phyloP scores from a whole-genome alignment of 1,140 invertebrate species.

The Drosophila takahashii region DNA sequence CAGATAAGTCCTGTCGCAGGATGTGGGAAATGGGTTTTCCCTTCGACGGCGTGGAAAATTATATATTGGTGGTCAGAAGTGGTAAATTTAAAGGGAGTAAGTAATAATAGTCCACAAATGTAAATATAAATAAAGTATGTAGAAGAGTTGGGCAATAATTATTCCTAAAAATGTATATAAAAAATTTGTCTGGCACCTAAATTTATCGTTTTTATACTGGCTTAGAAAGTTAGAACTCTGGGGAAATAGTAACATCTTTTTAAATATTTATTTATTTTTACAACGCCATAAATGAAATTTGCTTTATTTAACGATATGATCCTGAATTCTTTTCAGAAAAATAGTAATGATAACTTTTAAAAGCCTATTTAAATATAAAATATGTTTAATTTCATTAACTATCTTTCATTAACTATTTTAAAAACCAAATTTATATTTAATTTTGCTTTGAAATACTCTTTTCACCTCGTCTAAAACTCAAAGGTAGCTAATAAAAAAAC shows the following conservation, averaged over 20 bases:
- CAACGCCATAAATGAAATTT: too few species aligned
- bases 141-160: background rate
- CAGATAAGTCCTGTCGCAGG: conserved; percentile 58
- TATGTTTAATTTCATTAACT: too few species aligned
- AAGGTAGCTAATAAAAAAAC: conserved; percentile 5
- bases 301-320: too few species aligned
- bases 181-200: background rate
- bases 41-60: background rate
- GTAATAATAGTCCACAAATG: background rate
- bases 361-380: background rate
- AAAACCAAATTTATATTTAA: too few species aligned
- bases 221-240: background rate
- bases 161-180: background rate
- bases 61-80: background rate
- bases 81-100: background rate
- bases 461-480: background rate
- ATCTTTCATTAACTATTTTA: too few species aligned
- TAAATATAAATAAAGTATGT: background rate
- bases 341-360: too few species aligned
- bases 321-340: too few species aligned
- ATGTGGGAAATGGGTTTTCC: conserved; percentile 7
- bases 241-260: too few species aligned
- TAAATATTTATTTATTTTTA: too few species aligned
- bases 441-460: background rate
- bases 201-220: background rate